Percentiles rank a stretch among this genome's conserved stretches.
Evolutionary conservation across 2,797 vertebrate genomes (phyloP).

Genomic region (Hozukius guyotensis): DNA sequence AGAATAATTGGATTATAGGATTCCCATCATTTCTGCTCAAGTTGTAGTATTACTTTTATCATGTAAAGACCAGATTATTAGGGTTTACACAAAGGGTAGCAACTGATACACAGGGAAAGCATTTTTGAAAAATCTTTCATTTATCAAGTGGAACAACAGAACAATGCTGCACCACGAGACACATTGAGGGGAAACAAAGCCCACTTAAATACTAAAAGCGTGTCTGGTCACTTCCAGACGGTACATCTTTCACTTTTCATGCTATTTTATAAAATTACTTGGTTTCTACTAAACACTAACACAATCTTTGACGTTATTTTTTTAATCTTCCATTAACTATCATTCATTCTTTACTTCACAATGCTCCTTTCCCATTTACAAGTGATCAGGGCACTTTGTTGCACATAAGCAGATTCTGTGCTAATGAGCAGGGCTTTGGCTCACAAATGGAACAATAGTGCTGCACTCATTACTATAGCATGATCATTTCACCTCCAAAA

Average conservation of each 20-base stretch:
- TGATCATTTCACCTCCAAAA: neutral
- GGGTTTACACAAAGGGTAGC: neutral
- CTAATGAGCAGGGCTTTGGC: conserved; percentile 30
- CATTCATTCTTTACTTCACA: neutral
- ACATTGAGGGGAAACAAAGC: neutral
- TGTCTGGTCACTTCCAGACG: neutral
- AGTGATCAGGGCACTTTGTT: conserved; percentile 1
- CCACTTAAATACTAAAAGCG: neutral
- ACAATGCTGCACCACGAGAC: neutral
- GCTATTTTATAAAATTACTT: neutral
- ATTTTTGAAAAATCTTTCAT: neutral
- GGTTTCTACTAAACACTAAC: neutral
- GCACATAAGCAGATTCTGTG: conserved; percentile 34
- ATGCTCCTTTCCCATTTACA: neutral
- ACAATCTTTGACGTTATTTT: neutral
- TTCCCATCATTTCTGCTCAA: neutral
- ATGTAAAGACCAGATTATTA: neutral
- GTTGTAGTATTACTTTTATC: neutral
- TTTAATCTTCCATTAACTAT: neutral
- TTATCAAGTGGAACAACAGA: neutral
- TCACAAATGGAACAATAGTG: conserved; percentile 2
- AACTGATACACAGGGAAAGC: neutral
- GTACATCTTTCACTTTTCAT: neutral
- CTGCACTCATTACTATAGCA: neutral
- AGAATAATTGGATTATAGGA: conserved; percentile 21